Evolutionary conservation across 2,113 vertebrate species (phyloP).

Genomic region (Octodon degus): DNA sequence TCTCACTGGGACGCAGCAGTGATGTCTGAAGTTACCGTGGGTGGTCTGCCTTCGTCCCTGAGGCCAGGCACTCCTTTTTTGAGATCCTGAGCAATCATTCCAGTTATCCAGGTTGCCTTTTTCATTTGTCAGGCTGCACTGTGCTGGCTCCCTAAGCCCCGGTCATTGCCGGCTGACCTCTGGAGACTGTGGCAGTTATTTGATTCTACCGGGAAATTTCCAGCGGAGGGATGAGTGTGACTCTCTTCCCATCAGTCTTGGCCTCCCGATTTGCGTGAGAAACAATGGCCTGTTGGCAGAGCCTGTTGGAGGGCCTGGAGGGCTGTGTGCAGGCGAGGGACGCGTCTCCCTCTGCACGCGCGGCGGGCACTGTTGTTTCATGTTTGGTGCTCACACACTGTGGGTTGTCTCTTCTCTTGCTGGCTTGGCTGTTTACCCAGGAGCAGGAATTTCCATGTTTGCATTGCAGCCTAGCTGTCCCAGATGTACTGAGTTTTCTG

Average conservation of each 20-base stretch:
- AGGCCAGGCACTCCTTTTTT: neutral
- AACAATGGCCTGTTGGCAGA: neutral
- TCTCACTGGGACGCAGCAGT: neutral
- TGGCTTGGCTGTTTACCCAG: neutral
- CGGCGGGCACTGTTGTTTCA: neutral
- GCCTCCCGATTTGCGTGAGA: constrained; percentile 43
- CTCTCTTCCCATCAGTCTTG: neutral
- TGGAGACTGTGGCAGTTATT: neutral
- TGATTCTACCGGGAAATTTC: constrained; percentile 38
- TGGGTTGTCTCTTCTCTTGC: neutral
- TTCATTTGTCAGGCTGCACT: neutral
- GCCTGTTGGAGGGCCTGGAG: neutral
- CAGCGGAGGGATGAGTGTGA: neutral
- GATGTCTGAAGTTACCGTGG: neutral
- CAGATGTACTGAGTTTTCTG: neutral
- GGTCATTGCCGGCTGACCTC: constrained; percentile 9
- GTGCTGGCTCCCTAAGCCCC: neutral
- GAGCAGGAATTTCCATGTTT: neutral
- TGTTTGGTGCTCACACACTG: neutral
- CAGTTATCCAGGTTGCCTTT: neutral
- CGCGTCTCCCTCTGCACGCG: neutral
- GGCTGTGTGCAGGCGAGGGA: neutral
- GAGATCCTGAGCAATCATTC: neutral
- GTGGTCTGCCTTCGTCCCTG: neutral
- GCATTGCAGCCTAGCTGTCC: neutral